Base-by-base conservation (phyloP, 2,888 invertebrate genomes). In the Polyploca ridens region DNA sequence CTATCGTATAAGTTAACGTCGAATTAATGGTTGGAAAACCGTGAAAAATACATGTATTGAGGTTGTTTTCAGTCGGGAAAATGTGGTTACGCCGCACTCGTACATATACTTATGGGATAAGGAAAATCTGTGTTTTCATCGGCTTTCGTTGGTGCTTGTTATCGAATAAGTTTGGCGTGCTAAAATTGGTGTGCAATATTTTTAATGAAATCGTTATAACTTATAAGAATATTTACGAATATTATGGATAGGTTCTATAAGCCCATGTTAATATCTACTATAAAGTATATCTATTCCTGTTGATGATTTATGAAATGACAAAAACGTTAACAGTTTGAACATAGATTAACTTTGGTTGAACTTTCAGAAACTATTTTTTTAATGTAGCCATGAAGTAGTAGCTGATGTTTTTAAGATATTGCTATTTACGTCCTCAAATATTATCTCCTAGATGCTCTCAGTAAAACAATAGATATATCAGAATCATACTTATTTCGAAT, bases 11-110 rank as follows among this genome's bases (percentile, higher is more conserved):
- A 70, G 73, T 77, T 73, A 76, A 73, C 69, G 66, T 70, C 65
- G 68, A 71, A 75, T 77, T 74, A 75, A 77, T 74, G 75, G 64
- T 62, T 67, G 73, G 71, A 68, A 61, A 61, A 63, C 63, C 69
- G 74, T 72, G 77, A 74, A 75, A 76, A 78, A 78, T 73, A 76
- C 72, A 74, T 73, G 74, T 74, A 71, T 70, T 65, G 65, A 65
- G 64, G 64, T 65, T 67, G 66, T 66, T 61, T 46, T 41, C 41
- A 1, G 33, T 35, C n/a, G 54, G 33, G 46, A 54, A 61, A 61
- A 41, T 60, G 38, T 38, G 59, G 38, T 41, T 60, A 19, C 8
- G 5, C 38, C 3, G 60, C 60, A 11, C n/a, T 6, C 46, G 46
- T 44, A 44, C n/a, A 13, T 41, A 13, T 16, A 19, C 7, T 16